Base-by-base conservation (phyloP, 2,113 vertebrate species). In the Enhydra lutris region DNA sequence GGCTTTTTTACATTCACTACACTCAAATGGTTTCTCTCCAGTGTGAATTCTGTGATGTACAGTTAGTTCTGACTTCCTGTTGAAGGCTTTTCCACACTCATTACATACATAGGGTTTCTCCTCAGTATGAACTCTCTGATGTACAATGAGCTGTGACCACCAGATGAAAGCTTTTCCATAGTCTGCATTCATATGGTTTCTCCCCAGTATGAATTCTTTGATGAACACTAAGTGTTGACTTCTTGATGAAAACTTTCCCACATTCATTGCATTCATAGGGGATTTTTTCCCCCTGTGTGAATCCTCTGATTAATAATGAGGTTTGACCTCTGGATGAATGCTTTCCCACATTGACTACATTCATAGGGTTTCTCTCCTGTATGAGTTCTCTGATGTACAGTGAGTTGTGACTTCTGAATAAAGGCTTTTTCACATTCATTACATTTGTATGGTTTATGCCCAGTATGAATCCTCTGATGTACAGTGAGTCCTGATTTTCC, bases 81-180 rank as follows among this genome's bases (percentile, higher is more conserved):
- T 93, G 29, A 97, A 98, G 50, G 63, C 42, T 90, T 97, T 97
- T 31, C 97, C 92, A 34, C 96, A 97, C 9, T 81, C 94, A 7
- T 65, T 93, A 69, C 96, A 98, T 36, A 82, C 24, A 87, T 97
- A 87, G 0, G 87, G 87, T 65, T 97, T 97, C 36, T 97, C 85
- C 98, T 98, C 98, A 0, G 98, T 98, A 97, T 99, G 98, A 26
- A 98, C 98, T 36, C 98, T 99, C 55, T 98, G 97, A 95, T 99
- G 99, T 4, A 98, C 98, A 39, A 97, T 98, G 6, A 88, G 52
- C 31, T 67, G 69, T 52, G 92, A 86, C 45, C 1, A 7, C 12
- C 98, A 98, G 0, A 97, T 98, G 90, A 99, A 99, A 89, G 98
- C 98, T 97, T 99, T 99, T 0, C 99, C 98, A 42, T 98, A 99